Evolutionary conservation across 2,888 invertebrate species (phyloP).

Genomic region (Scaptomyza tumidula): DNA sequence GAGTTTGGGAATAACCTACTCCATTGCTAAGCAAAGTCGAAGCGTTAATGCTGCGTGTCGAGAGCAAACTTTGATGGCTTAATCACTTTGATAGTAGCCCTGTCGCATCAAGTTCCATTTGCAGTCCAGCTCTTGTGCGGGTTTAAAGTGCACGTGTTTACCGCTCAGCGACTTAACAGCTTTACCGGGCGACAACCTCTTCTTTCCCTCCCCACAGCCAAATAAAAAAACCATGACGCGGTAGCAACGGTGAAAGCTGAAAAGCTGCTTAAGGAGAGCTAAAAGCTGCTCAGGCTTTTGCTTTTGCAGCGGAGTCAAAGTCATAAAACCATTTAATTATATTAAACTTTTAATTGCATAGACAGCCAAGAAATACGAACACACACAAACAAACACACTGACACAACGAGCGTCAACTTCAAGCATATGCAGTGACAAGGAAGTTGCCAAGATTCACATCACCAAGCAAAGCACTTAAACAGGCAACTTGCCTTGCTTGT

Average conservation of each 20-base stretch:
- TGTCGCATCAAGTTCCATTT: conserved; percentile 45
- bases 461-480: conserved; percentile 49
- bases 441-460: conserved; percentile 24
- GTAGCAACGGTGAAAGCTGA: conserved; percentile 15
- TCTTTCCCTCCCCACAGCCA: not conserved
- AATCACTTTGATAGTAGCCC: conserved; percentile 66
- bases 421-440: conserved; percentile 63
- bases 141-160: conserved; percentile 71
- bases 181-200: conserved; percentile 25
- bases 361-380: conserved; percentile 63
- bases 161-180: conserved; percentile 42
- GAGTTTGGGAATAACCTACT: conserved; percentile 13
- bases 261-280: conserved; percentile 32
- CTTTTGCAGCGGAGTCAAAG: conserved; percentile 62
- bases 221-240: not conserved
- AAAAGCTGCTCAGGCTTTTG: conserved; percentile 40
- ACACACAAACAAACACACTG: conserved; percentile 35
- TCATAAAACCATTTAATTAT: conserved; percentile 83
- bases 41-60: conserved; percentile 79
- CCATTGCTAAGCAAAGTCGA: conserved; percentile 34
- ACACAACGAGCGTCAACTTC: conserved; percentile 39
- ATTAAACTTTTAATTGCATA: conserved; percentile 83
- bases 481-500: conserved; percentile 52
- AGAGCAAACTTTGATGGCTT: conserved; percentile 77
- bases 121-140: conserved; percentile 27